These are phyloP conservation scores for Strix uralensis DNA, from an alignment of 2,113 vertebrate genomes.

Conservation along the genomic window DNA sequence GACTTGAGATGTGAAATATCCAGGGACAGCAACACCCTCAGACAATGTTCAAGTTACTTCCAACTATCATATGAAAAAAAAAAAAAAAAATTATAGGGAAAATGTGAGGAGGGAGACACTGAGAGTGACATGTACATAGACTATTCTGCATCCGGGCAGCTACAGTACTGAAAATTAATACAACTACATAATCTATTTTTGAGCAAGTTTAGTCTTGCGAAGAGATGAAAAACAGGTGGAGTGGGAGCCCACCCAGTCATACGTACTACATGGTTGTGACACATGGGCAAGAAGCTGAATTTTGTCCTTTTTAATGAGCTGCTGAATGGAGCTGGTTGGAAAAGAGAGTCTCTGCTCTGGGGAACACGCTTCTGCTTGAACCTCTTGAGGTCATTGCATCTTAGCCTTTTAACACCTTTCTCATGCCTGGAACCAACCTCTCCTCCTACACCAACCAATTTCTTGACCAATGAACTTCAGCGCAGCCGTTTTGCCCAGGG, in stretches of 20 bases:
- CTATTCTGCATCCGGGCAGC: background rate
- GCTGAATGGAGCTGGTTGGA: background rate
- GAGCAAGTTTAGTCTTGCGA: background rate
- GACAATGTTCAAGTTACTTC: background rate
- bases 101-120: background rate
- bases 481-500: fast-evolving
- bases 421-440: background rate
- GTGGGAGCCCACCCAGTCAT: background rate
- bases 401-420: background rate
- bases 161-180: background rate
- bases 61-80: background rate
- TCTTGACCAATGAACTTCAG: background rate
- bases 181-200: background rate
- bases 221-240: background rate
- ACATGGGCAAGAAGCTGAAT: background rate
- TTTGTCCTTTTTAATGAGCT: background rate
- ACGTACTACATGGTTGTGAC: too few relatives aligned
- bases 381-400: background rate
- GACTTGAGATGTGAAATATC: background rate
- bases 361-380: background rate
- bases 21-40: background rate
- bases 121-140: background rate
- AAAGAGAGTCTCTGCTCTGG: background rate
- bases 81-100: background rate
- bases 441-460: background rate